Conservation (phyloP, 1,140 invertebrate genomes). For the Trichonephila clavipes region DNA sequence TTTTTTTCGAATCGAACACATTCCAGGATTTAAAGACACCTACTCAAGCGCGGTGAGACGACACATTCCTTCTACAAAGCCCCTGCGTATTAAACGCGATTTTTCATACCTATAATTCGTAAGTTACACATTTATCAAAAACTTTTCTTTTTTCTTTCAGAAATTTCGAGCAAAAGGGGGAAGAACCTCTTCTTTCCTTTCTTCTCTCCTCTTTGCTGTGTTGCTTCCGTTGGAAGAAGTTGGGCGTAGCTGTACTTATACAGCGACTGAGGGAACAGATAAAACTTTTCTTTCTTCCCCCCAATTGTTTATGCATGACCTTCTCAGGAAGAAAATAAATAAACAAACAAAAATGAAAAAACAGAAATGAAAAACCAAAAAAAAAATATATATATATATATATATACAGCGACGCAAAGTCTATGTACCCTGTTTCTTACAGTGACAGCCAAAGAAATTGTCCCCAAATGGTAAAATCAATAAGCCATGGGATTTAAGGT, state of each 20-base stretch:
- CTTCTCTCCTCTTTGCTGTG: not conserved
- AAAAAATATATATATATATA: not conserved
- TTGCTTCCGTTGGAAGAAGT: not conserved
- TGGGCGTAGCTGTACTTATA: not conserved
- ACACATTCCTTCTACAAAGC: slow-evolving; percentile 5
- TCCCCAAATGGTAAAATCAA: slow-evolving; percentile 72
- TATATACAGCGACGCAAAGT: slow-evolving; percentile 15
- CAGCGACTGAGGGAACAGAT: slow-evolving; percentile 36
- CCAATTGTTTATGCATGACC: slow-evolving; percentile 69
- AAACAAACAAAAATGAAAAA: slow-evolving; percentile 10
- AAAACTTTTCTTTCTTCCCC: slow-evolving; percentile 28
- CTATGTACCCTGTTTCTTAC: slow-evolving; percentile 27
- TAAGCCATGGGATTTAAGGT: slow-evolving; percentile 71
- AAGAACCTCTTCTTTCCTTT: not conserved
- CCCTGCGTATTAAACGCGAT: slow-evolving; percentile 12
- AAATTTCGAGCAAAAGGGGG: not conserved
- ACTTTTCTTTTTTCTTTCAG: slow-evolving; percentile 9
- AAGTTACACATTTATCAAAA: slow-evolving; percentile 48
- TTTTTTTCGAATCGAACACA: not conserved
- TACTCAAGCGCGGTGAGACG: not conserved
- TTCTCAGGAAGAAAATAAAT: slow-evolving; percentile 29
- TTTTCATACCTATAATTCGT: slow-evolving; percentile 50
- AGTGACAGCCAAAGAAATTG: slow-evolving; percentile 64
- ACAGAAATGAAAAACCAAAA: not conserved
- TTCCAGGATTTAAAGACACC: slow-evolving; percentile 11